A percentile compares a stretch with the other conserved stretches of the same genome.
Evolutionary conservation across 2,797 vertebrate species (phyloP).

Genomic region (Sebastes hubbsi): DNA sequence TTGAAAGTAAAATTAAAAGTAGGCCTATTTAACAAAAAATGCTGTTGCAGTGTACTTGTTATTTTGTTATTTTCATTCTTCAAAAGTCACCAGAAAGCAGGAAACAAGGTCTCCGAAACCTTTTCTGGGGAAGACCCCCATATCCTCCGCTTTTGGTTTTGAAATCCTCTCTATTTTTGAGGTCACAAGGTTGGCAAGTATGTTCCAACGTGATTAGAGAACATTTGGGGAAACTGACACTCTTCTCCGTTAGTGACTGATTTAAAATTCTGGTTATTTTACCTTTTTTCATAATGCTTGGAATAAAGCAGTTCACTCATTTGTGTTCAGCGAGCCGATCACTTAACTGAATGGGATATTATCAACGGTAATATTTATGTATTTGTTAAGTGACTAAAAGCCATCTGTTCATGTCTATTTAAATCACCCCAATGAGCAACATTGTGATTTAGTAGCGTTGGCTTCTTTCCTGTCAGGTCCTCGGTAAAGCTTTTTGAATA

Average conservation of each 20-base stretch:
- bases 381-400: conserved; percentile 3
- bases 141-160: too few species aligned
- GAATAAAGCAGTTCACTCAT: background rate
- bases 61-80: too few species aligned
- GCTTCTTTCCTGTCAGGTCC: background rate
- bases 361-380: background rate
- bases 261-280: background rate
- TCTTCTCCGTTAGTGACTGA: background rate
- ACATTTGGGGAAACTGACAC: background rate
- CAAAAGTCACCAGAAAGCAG: too few species aligned
- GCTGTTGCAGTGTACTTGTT: too few species aligned
- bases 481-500: background rate
- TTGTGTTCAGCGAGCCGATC: background rate
- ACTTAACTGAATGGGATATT: background rate
- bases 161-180: too few species aligned
- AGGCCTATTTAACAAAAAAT: too few species aligned
- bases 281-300: background rate
- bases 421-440: background rate
- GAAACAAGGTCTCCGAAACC: too few species aligned
- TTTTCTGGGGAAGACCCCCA: too few species aligned
- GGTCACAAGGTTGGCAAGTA: too few species aligned
- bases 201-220: background rate
- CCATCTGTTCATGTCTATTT: conserved; percentile 1
- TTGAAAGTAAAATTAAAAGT: too few species aligned
- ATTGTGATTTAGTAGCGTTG: background rate